Conservation (phyloP, 2,888 invertebrate species). For the Cataglyphis livida region DNA sequence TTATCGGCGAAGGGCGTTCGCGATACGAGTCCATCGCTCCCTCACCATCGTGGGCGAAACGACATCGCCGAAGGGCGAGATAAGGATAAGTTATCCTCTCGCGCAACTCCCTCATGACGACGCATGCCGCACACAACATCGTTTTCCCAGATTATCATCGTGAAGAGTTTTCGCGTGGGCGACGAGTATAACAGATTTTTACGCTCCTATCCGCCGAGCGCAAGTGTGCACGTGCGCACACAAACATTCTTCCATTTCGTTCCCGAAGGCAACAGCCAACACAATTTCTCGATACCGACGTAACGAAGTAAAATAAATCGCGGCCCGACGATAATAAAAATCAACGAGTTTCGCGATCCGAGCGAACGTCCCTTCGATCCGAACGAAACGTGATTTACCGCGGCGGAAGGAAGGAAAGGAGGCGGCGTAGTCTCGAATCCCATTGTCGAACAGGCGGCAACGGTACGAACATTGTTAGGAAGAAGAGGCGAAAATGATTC, state of each 20-base stretch:
- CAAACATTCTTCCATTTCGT: not conserved
- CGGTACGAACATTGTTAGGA: slow-evolving; percentile 56
- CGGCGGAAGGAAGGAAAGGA: slow-evolving; percentile 46
- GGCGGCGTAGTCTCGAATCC: slow-evolving; percentile 55
- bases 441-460: slow-evolving; percentile 51
- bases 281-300: slow-evolving; percentile 71
- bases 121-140: slow-evolving; percentile 45
- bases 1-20: slow-evolving; percentile 69
- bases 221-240: not conserved
- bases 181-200: slow-evolving; percentile 66
- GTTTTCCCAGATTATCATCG: slow-evolving; percentile 66
- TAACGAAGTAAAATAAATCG: slow-evolving; percentile 76
- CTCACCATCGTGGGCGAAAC: slow-evolving; percentile 49
- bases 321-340: slow-evolving; percentile 70
- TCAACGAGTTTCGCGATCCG: slow-evolving; percentile 64
- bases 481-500: slow-evolving; percentile 62
- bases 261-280: slow-evolving; percentile 62
- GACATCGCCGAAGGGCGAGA: slow-evolving; percentile 51
- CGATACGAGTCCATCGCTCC: slow-evolving; percentile 59
- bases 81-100: slow-evolving; percentile 69
- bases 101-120: slow-evolving; percentile 37
- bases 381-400: slow-evolving; percentile 73
- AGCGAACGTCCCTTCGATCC: slow-evolving; percentile 56
- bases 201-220: slow-evolving; percentile 16
- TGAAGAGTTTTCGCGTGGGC: slow-evolving; percentile 66